phyloP scores from a whole-genome alignment of 92 coral and sea anemone genomes.

The Parazoanthus swiftii region DNA sequence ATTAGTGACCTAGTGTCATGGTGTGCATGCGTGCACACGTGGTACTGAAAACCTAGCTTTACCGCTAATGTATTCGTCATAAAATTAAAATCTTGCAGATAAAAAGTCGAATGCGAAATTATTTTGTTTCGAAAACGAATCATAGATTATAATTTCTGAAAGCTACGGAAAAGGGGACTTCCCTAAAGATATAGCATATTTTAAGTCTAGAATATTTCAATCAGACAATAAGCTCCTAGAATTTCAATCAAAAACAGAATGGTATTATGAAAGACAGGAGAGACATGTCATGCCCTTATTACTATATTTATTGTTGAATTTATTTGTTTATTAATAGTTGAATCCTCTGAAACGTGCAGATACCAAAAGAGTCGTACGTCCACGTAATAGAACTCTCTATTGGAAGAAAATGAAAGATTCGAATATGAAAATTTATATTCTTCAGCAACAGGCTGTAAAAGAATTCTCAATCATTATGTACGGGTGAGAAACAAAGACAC shows the following conservation, averaged over 20 bases:
- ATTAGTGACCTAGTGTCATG: not conserved
- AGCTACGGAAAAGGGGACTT: not conserved
- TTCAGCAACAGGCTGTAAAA: not conserved
- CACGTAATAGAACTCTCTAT: not conserved
- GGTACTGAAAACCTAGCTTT: not conserved
- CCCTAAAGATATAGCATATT: conserved; percentile 7
- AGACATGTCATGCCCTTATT: not conserved
- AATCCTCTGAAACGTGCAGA: not conserved
- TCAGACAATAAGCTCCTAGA: not conserved
- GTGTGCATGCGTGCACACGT: not conserved
- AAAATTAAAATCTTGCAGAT: not conserved
- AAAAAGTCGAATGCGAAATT: not conserved
- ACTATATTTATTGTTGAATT: conserved; percentile 38
- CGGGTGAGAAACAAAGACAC: not conserved
- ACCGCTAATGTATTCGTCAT: not conserved
- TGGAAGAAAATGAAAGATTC: conserved; percentile 3
- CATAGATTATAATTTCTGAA: not conserved
- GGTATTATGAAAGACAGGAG: not conserved
- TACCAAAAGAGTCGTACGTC: not conserved
- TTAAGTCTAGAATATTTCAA: not conserved
- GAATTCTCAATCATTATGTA: not conserved
- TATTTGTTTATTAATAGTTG: conserved; percentile 19
- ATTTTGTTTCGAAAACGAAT: not conserved
- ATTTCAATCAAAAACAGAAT: conserved; percentile 3
- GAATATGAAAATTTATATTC: not conserved